phyloP scores from a whole-genome alignment of 2,888 invertebrate genomes.

The Zele albiditarsus region DNA sequence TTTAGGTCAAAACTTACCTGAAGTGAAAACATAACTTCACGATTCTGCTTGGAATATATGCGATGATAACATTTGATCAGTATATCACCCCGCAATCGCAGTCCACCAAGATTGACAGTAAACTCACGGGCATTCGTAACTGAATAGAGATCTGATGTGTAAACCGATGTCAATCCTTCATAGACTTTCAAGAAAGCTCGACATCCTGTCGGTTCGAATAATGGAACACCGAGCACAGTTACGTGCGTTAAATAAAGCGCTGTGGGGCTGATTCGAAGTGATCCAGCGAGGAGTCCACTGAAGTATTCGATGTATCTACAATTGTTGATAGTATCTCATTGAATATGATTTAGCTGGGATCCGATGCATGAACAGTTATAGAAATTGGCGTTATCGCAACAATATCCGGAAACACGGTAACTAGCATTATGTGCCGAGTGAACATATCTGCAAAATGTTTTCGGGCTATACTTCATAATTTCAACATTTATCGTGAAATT shows the following conservation, averaged over 20 bases:
- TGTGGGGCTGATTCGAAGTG: slow-evolving; percentile 90
- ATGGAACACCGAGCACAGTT: slow-evolving; percentile 88
- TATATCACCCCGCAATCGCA: slow-evolving; percentile 89
- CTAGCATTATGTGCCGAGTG: too few relatives aligned
- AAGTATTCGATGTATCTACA: slow-evolving; percentile 93
- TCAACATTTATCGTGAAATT: too few relatives aligned
- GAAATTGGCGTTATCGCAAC: too few relatives aligned
- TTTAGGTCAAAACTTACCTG: slow-evolving; percentile 59
- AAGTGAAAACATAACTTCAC: slow-evolving; percentile 70
- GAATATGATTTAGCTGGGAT: too few relatives aligned
- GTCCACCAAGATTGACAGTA: slow-evolving; percentile 81
- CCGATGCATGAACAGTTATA: too few relatives aligned
- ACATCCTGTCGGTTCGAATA: slow-evolving; percentile 80
- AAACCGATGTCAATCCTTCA: slow-evolving; percentile 91
- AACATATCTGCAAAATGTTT: too few relatives aligned
- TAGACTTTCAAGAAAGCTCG: slow-evolving; percentile 89
- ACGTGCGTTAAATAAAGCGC: slow-evolving; percentile 91
- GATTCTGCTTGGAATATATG: slow-evolving; percentile 70
- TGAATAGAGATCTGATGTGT: slow-evolving; percentile 81
- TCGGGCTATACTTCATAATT: too few relatives aligned
- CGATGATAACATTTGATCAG: slow-evolving; percentile 92
- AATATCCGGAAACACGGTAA: too few relatives aligned
- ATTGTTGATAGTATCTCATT: slow-evolving; percentile 46
- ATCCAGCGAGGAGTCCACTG: slow-evolving; percentile 90
- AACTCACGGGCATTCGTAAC: slow-evolving; percentile 78